Evolutionary conservation across 2,113 vertebrate species (phyloP).

Genomic region (Pachyramphus minor): DNA sequence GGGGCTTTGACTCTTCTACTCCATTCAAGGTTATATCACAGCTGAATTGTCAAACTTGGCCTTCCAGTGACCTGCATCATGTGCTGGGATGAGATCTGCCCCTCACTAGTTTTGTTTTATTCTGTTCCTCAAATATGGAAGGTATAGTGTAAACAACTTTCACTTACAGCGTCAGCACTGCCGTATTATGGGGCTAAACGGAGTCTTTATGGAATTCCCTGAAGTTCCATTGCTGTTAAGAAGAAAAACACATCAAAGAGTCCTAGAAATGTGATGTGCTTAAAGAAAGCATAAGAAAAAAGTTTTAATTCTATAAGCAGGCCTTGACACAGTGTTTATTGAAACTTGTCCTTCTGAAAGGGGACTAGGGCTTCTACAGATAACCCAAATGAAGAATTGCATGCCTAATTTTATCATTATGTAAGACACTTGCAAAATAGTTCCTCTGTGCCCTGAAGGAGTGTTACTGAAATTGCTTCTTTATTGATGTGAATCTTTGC

Average conservation of each 20-base stretch:
- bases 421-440: neutral
- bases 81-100: neutral
- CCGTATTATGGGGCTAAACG: neutral
- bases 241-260: slow-evolving; percentile 18
- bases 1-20: neutral
- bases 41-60: slow-evolving; percentile 32
- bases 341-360: slow-evolving; percentile 46
- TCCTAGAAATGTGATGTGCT: neutral
- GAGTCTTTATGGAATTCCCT: neutral
- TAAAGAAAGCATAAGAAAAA: slow-evolving; percentile 24
- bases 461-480: neutral
- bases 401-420: slow-evolving; percentile 25
- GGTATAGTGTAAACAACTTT: neutral
- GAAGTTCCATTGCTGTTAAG: neutral
- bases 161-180: neutral
- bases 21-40: slow-evolving; percentile 10
- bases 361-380: neutral
- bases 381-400: neutral
- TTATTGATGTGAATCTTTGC: neutral
- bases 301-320: slow-evolving; percentile 22
- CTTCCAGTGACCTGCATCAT: slow-evolving; percentile 40
- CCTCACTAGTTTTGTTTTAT: neutral
- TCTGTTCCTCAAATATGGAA: neutral
- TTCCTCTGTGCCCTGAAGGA: neutral
- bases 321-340: slow-evolving; percentile 50